phyloP scores from a whole-genome alignment of 2,888 invertebrate species.

The Synergus itoensis region DNA sequence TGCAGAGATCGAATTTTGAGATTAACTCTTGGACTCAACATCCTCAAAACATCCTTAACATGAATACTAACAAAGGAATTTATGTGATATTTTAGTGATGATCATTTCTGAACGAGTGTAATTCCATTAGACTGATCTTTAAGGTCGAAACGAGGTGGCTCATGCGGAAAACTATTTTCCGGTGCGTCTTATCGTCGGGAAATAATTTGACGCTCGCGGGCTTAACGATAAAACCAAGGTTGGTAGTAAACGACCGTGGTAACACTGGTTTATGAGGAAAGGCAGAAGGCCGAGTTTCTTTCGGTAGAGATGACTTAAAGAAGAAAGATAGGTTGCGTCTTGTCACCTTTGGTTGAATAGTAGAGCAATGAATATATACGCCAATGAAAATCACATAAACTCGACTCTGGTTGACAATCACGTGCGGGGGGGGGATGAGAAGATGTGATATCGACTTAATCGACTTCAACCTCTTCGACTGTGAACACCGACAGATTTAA shows the following conservation, averaged over 20 bases:
- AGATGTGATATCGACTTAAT: constrained; percentile 39
- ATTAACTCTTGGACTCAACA: no score
- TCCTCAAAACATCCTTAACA: not conserved
- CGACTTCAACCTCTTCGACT: constrained; percentile 19
- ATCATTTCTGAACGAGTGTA: constrained; percentile 32
- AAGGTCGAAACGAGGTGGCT: constrained; percentile 19
- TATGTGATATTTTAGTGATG: constrained; percentile 1
- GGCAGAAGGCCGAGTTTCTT: constrained; percentile 9
- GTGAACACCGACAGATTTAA: constrained; percentile 28
- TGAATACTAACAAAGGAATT: not conserved
- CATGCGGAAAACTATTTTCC: constrained; percentile 41
- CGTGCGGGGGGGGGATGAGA: not conserved
- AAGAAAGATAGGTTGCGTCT: not conserved
- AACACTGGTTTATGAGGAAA: constrained; percentile 34
- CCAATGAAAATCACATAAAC: not conserved
- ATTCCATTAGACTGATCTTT: constrained; percentile 32
- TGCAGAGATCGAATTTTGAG: no score
- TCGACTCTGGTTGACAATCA: not conserved
- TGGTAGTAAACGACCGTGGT: constrained; percentile 39
- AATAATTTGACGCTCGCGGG: constrained; percentile 40
- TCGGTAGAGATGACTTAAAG: not conserved
- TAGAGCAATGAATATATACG: not conserved
- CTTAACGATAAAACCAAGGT: constrained; percentile 40
- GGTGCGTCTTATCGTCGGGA: constrained; percentile 26
- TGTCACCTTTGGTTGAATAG: not conserved